Evolutionary conservation across 2,888 invertebrate genomes (phyloP), one percentile per base, ranked within the genome.

Genomic region (Coecobrya sp.): DNA sequence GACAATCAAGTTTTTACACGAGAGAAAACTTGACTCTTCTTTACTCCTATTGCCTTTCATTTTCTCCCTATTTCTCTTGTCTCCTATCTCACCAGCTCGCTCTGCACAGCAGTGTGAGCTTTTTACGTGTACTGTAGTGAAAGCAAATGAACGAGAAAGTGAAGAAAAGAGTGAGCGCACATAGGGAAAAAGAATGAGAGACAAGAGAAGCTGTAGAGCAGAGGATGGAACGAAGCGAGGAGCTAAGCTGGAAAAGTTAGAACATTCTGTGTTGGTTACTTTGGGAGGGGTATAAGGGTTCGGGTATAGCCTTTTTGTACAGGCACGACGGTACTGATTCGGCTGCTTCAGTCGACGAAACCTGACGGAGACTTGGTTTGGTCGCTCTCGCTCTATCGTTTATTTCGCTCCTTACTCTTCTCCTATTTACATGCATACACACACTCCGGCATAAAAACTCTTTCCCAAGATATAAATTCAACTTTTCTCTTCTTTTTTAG

Each of bases 241-340:
- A 11, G 27, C 19, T 27, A 19, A 52, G 19, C 22, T 16, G 49
- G 65, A 79, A 81, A 89, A 82, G 89, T 89, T 89, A 36, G n/a
- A 79, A 65, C 52, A 89, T 68, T 82, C 49, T 70, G 22, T 25
- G 62, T 70, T 86, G 55, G 70, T 70, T 59, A 36, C 55, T 85
- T 87, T 88, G 92, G 92, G 92, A 92, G 92, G 92, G 92, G 92
- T 92, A 87, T 87, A 92, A 92, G 86, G 92, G 92, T 59, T 92
- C 92, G 92, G 84, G 81, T 79, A 92, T 84, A 87, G 82, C 42
- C 86, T 91, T 70, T 86, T 42, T 30, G 45, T 70, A 82, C 27
- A 68, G 49, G n/a, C 82, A 82, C 87, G 87, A 86, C 92, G 84
- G 55, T 87, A 88, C 82, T 84, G 87, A 87, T 92, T 92, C 92